These are phyloP conservation scores for Desoria tigrina DNA, from an alignment of 2,888 invertebrate species.

Conservation along the genomic window DNA sequence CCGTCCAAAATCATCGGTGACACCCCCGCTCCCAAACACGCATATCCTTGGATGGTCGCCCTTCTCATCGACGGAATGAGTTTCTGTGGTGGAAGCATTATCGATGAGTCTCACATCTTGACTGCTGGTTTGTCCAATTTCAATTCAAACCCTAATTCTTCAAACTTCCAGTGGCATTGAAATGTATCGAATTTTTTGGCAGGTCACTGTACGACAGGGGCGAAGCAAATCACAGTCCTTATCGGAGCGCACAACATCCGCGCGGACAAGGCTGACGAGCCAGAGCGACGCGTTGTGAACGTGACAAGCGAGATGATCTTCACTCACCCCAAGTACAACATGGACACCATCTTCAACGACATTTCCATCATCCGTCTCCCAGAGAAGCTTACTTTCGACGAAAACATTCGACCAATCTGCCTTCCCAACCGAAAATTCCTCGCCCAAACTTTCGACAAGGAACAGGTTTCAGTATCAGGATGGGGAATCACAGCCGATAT, in stretches of 20 bases:
- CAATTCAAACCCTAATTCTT: not conserved
- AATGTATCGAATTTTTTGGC: not conserved
- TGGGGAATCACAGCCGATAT: slow-evolving; percentile 34
- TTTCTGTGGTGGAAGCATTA: slow-evolving; percentile 32
- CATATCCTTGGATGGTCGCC: slow-evolving; percentile 52
- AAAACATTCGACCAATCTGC: slow-evolving; percentile 48
- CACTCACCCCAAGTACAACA: slow-evolving; percentile 50
- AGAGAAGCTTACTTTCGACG: slow-evolving; percentile 36
- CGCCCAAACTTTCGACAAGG: slow-evolving; percentile 24
- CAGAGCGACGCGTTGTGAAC: slow-evolving; percentile 39
- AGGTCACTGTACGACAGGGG: slow-evolving; percentile 41
- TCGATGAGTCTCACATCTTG: slow-evolving; percentile 47
- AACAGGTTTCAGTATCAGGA: slow-evolving; percentile 1
- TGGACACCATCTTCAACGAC: slow-evolving; percentile 46
- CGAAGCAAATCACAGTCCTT: slow-evolving; percentile 44
- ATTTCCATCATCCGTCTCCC: slow-evolving; percentile 50
- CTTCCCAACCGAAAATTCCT: slow-evolving; percentile 47
- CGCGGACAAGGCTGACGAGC: slow-evolving; percentile 38
- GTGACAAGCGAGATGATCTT: slow-evolving; percentile 47
- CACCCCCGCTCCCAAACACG: slow-evolving; percentile 38
- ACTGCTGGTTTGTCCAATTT: slow-evolving; percentile 36
- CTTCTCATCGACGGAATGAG: slow-evolving; percentile 41
- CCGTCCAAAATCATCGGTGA: slow-evolving; percentile 29
- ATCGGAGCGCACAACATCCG: slow-evolving; percentile 49
- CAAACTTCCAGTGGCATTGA: not conserved